These are phyloP conservation scores for Brachirus orientalis DNA, from an alignment of 2,113 vertebrate species.

Conservation along the genomic window DNA sequence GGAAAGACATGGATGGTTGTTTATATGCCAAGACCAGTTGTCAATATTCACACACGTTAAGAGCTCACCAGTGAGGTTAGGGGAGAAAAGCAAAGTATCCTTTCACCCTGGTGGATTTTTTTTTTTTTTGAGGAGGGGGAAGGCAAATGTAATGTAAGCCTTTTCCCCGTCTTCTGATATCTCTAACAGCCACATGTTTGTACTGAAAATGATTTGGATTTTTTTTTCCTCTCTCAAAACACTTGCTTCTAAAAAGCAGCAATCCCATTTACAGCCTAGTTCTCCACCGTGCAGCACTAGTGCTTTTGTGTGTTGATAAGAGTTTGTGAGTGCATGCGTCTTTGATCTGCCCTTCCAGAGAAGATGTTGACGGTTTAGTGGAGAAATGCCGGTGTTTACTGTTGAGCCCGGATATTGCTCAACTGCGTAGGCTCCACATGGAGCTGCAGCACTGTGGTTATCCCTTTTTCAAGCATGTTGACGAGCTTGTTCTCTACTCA, in stretches of 20 bases:
- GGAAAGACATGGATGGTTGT: constrained; percentile 16
- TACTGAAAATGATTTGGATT: constrained; percentile 73
- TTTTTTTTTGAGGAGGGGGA: constrained; percentile 33
- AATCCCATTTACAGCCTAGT: constrained; percentile 76
- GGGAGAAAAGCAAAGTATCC: constrained; percentile 52
- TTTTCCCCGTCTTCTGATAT: constrained; percentile 74
- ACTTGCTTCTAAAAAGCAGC: constrained; percentile 76
- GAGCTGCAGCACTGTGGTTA: constrained; percentile 49
- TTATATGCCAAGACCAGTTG: constrained; percentile 33
- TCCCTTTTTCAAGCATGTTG: constrained; percentile 59
- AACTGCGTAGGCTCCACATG: constrained; percentile 40
- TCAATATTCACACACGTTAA: constrained; percentile 34
- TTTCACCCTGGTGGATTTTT: constrained; percentile 66
- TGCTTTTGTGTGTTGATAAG: constrained; percentile 80
- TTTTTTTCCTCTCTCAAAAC: constrained; percentile 55
- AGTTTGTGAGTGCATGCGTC: constrained; percentile 74
- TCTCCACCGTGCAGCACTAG: constrained; percentile 60
- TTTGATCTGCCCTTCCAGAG: constrained; percentile 81
- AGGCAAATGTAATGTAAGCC: constrained; percentile 50
- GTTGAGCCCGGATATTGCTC: constrained; percentile 70
- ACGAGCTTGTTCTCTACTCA: constrained; percentile 59
- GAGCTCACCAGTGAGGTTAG: constrained; percentile 50
- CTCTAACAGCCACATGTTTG: constrained; percentile 80
- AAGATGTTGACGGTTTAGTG: constrained; percentile 76
- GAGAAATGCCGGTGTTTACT: constrained; percentile 75